Evolutionary conservation across 64 coral and sea anemone species (phyloP), one percentile per base, ranked within the genome.

Genomic region (Catalaphyllia jardinei): DNA sequence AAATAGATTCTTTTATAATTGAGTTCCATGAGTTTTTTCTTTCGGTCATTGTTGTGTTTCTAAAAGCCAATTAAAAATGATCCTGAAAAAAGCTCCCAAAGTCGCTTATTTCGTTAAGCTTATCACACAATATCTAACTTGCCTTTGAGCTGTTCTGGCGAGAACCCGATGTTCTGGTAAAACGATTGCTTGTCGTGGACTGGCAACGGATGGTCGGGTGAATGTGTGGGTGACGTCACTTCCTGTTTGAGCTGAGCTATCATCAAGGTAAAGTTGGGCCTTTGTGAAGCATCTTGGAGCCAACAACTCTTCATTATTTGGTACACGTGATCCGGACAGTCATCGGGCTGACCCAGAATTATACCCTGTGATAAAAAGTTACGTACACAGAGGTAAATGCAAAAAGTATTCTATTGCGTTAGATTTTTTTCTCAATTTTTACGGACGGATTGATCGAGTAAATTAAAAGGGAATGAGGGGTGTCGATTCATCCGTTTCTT

Each of bases 231-330:
- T 4, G 80, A 42, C 14, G 72, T 88, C 55, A 75, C 87, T 90
- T 93, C 84, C 74, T 93, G 87, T 84, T 83, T 91, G 19, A 97
- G 60, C 91, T 77, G 88, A 28, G 91, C 75, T 74, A 93, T 79
- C 4, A 97, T 97, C 18, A 86, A 57, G 35, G 87, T 55, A 60
- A 97, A 99, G 91, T 86, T 91, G 31, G 91, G 97, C 31, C 97
- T 65, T 46, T 93, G 97, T 27, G 73, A 57, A 12, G 91, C 87
- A 8, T 99, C 94, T 31, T 86, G 91, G 27, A 93, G 81, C 97
- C 97, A 99, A 50, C 97, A 99, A 72, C 10, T 93, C 77, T 95
- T 99, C 97, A 99, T 99, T 31, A 99, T 71, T 54, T 86, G 87
- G 64, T 95, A 99, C 31, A 99, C 89, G 42, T 93, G 91, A 4